phyloP scores from a whole-genome alignment of 92 coral and sea anemone species.

The Galaxea fascicularis region DNA sequence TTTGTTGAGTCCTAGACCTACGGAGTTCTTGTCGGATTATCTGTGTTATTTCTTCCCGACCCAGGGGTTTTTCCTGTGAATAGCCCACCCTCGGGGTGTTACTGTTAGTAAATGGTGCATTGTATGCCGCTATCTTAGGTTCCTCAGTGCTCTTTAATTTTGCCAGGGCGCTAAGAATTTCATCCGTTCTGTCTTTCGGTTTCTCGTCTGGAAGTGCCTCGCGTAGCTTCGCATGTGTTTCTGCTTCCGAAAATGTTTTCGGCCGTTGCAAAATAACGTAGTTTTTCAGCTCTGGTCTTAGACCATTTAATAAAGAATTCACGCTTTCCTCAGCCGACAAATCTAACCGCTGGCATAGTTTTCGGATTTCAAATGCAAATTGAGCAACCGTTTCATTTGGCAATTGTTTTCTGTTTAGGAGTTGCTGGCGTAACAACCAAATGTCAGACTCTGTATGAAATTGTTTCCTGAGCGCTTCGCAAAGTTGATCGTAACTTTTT shows the following conservation, averaged over 20 bases:
- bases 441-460: not conserved
- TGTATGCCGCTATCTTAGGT: not conserved
- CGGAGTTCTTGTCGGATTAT: conserved; percentile 22
- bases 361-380: not conserved
- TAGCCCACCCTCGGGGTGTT: not conserved
- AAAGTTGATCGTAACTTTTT: not conserved
- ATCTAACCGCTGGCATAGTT: not conserved
- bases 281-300: conserved; percentile 15
- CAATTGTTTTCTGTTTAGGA: not conserved
- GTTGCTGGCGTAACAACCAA: conserved; percentile 22
- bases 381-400: conserved; percentile 10
- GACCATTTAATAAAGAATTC: conserved; percentile 23
- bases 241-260: conserved; percentile 2
- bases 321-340: not conserved
- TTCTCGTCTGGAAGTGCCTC: conserved; percentile 3
- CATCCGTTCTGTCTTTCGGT: too few species aligned
- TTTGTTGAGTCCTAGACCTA: not conserved
- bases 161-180: too few species aligned
- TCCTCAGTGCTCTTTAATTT: not conserved
- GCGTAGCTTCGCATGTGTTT: conserved; percentile 7
- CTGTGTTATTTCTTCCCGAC: conserved; percentile 18
- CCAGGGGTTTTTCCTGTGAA: not conserved
- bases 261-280: conserved; percentile 27
- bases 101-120: not conserved
- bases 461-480: not conserved